phyloP scores from a whole-genome alignment of 2,113 vertebrate species.

The Platycercus adscitus region DNA sequence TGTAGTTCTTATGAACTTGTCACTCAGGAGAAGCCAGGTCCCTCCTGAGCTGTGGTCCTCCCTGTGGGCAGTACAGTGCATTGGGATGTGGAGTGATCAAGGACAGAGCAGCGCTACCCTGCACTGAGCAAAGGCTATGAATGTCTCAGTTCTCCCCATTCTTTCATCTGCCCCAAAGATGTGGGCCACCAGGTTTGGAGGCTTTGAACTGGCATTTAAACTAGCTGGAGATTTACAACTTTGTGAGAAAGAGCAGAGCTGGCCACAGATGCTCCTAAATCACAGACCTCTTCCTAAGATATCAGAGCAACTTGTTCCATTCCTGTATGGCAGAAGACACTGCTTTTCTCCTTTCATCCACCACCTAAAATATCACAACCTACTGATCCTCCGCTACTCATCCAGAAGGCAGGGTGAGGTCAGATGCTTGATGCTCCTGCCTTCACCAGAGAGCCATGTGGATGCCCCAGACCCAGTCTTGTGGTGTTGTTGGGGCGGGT shows the following conservation, averaged over 20 bases:
- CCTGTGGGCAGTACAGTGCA: fast-evolving
- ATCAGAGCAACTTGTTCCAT: too few species aligned
- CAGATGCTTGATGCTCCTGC: background rate
- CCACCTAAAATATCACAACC: background rate
- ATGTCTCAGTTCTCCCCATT: background rate
- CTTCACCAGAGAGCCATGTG: fast-evolving
- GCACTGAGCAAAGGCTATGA: fast-evolving
- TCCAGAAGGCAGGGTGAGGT: background rate
- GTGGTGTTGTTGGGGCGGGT: fast-evolving
- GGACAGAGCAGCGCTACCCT: fast-evolving
- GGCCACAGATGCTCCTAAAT: background rate
- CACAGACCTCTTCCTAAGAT: background rate
- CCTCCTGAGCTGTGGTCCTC: background rate
- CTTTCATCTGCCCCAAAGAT: background rate
- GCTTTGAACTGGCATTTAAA: background rate
- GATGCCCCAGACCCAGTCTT: fast-evolving
- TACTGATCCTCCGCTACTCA: fast-evolving
- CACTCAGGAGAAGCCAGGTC: fast-evolving
- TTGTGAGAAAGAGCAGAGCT: background rate
- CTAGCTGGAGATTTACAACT: background rate
- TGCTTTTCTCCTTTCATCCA: background rate
- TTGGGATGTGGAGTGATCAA: background rate
- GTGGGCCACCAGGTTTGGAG: background rate
- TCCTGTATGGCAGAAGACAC: background rate
- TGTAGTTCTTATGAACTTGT: background rate